These are phyloP conservation scores for Deroplatys truncata DNA, from an alignment of 2,888 invertebrate genomes.

Conservation along the genomic window DNA sequence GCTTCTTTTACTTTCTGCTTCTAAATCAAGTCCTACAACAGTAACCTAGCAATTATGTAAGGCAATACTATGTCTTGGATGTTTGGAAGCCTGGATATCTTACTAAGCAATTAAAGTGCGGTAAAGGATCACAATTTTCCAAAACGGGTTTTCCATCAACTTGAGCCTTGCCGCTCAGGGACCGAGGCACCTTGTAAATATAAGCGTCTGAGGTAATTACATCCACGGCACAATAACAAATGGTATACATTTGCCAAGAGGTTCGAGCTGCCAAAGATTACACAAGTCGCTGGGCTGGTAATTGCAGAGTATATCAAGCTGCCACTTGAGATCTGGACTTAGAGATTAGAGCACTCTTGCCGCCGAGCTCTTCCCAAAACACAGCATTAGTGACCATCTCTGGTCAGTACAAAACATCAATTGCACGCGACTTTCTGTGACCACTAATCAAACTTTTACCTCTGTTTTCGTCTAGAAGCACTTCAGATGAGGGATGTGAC, in stretches of 20 bases:
- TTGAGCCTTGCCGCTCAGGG: neutral
- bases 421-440: no score
- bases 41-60: no score
- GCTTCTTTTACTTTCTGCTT: no score
- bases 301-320: neutral
- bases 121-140: neutral
- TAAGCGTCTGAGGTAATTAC: neutral
- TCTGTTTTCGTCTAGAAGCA: no score
- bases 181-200: neutral
- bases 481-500: no score
- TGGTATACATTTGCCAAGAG: neutral
- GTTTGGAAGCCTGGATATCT: no score
- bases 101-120: neutral
- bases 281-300: neutral
- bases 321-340: neutral
- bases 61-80: no score
- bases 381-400: no score
- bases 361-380: no score
- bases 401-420: no score
- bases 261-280: neutral
- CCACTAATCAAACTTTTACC: no score
- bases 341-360: neutral
- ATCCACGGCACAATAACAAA: neutral
- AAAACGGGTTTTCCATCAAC: neutral
- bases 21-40: no score